phyloP scores from a whole-genome alignment of 1,140 invertebrate species.

The Polyergus mexicanus region DNA sequence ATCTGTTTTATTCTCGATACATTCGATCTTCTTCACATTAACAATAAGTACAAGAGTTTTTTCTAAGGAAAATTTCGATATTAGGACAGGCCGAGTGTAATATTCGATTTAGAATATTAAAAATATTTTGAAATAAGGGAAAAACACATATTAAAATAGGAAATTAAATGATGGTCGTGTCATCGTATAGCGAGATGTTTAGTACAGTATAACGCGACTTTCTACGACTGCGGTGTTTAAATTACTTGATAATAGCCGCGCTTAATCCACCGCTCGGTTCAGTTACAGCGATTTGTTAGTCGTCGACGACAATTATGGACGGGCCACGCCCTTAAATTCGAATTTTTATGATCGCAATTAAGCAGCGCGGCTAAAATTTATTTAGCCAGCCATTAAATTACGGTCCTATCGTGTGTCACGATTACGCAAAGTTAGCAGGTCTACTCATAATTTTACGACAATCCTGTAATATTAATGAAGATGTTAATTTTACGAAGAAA shows the following conservation, averaged over 20 bases:
- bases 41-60: not conserved
- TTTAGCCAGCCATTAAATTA: slow-evolving; percentile 43
- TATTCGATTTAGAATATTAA: not conserved
- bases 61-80: not conserved
- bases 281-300: slow-evolving; percentile 58
- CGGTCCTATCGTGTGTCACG: not conserved
- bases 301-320: slow-evolving; percentile 50
- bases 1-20: not conserved
- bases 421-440: not conserved
- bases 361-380: slow-evolving; percentile 40
- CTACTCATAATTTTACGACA: slow-evolving; percentile 19
- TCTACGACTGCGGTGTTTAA: slow-evolving; percentile 41
- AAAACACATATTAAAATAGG: slow-evolving; percentile 41
- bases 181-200: slow-evolving; percentile 33
- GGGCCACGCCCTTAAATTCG: slow-evolving; percentile 30
- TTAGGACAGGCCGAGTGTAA: not conserved
- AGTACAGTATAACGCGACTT: slow-evolving; percentile 3
- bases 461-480: slow-evolving; percentile 41
- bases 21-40: not conserved
- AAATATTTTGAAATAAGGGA: slow-evolving; percentile 28
- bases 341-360: slow-evolving; percentile 47
- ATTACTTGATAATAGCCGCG: slow-evolving; percentile 58
- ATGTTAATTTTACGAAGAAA: slow-evolving; percentile 51
- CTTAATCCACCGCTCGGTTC: slow-evolving; percentile 32
- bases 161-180: slow-evolving; percentile 45